These are phyloP conservation scores for Sebastes goodei DNA, from an alignment of 2,797 vertebrate genomes.

Conservation along the genomic window DNA sequence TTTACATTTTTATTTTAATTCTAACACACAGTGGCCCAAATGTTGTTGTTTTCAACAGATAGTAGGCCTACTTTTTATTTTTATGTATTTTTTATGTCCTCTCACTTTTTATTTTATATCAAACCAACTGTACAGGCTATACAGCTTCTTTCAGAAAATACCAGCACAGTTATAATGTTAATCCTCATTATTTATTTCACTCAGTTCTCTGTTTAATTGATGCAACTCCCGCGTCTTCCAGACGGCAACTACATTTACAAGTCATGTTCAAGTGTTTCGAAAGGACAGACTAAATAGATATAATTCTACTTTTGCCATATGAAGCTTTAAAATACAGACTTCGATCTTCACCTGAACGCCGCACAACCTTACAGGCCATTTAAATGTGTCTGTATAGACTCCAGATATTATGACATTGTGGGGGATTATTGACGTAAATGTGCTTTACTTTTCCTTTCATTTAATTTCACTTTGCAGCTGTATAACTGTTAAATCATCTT, in stretches of 20 bases:
- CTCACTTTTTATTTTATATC: not conserved
- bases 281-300: not conserved
- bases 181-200: not conserved
- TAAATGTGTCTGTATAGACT: not conserved
- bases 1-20: slow-evolving; percentile 22
- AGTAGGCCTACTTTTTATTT: not conserved
- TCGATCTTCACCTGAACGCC: slow-evolving; percentile 18
- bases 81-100: not conserved
- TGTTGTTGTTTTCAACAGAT: not conserved
- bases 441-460: not conserved
- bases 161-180: not conserved
- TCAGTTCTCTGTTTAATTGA: not conserved
- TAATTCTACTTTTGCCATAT: not conserved
- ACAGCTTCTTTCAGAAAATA: not conserved
- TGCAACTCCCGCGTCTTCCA: not conserved
- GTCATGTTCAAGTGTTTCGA: slow-evolving; percentile 27
- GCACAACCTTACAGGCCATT: not conserved
- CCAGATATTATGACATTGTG: not conserved
- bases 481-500: not conserved
- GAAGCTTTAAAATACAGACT: not conserved
- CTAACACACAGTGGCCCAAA: not conserved
- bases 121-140: not conserved
- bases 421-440: not conserved
- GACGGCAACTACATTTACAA: not conserved
- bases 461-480: not conserved